Evolutionary conservation across 2,888 invertebrate genomes (phyloP), one percentile per base, ranked within the genome.

Genomic region (Agrotis ipsilon): DNA sequence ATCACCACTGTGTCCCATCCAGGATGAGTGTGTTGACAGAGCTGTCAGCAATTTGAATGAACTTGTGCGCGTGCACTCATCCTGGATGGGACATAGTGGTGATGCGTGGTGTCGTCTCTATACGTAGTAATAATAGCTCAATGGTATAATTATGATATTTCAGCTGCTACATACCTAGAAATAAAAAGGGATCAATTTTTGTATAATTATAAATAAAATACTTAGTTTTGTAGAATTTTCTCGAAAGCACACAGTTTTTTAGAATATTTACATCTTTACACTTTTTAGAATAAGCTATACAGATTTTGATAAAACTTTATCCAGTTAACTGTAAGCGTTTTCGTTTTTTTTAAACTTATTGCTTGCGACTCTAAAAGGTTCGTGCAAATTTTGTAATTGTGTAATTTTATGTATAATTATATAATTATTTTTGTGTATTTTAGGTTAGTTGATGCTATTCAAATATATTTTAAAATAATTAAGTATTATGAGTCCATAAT

Each of bases 251-350:
- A 61, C 24, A 2, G 57, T 72, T 72, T 77, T 81, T 71, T 69
- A 62, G 68, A 80, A 68, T 74, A 60, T 80, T 69, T 77, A 72
- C 63, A 51, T 32, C 62, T 72, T 54, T 75, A 78, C 80, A 80
- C 68, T 74, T 77, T 74, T 77, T 70, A 39, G 69, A 59, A 11
- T 65, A 70, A 62, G 48, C 24, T 57, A 63, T 75, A 81, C 57
- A 62, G 57, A 46, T 76, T 81, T 82, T 81, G 80, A 77, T 81
- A 81, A 43, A 72, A 68, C 48, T 73, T 82, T 82, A 80, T 78
- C 45, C 43, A 39, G 24, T 75, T 66, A 24, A 59, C n/a, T n/a
- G n/a, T 67, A 39, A 49, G 16, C 1, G 59, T 70, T 69, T 13
- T 45, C 1, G 5, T 48, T 27, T 48, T 45, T 27, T 52, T 18